Base-by-base conservation (phyloP, 2,888 invertebrate species). In the Pogonocherus hispidulus region DNA sequence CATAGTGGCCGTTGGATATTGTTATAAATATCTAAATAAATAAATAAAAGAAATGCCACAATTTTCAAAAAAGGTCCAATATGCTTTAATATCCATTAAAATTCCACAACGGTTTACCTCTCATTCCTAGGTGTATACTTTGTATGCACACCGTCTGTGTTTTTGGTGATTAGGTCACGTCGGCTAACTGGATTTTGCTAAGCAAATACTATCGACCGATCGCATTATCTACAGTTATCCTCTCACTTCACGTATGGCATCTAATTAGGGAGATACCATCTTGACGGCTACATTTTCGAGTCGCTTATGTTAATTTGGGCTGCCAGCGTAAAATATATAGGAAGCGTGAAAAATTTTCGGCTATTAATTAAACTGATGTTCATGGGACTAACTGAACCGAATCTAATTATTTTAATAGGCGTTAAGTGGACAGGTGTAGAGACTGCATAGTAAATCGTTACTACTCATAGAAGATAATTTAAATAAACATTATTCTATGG, bases 201-300 rank as follows among this genome's bases (percentile, higher is more conserved):
- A 41, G 41, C 41, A n/a, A 41, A 41, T 41, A 41, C 47, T n/a
- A 16, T 18, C 14, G 47, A 47, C 3, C 47, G 19, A 18, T 44
- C 19, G 22, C 19, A 2, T 18, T 41, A 41, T 52, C 55, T 55
- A 55, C 55, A 55, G 55, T 55, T 55, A 35, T 2, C 55, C 55
- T 35, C 35, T 55, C 18, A 55, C 37, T 55, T 55, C 16, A n/a
- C 55, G 27, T 27, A 11, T 14, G 22, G 11, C 19, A 47, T 19
- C 22, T 47, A 22, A 22, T 47, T 47, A 47, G 19, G 6, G n/a
- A 20, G 47, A 19, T 22, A 47, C 47, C n/a, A 47, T 22, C 22
- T 47, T 41, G 47, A 47, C 22, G 18, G 20, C 19, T 11, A 47
- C 20, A 47, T 47, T 47, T 47, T n/a, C 22, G 47, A 41, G 1